A percentile compares a stretch with the other conserved stretches of the same genome.
phyloP scores from a whole-genome alignment of 2,797 vertebrate species.

The Gallirallus australis region DNA sequence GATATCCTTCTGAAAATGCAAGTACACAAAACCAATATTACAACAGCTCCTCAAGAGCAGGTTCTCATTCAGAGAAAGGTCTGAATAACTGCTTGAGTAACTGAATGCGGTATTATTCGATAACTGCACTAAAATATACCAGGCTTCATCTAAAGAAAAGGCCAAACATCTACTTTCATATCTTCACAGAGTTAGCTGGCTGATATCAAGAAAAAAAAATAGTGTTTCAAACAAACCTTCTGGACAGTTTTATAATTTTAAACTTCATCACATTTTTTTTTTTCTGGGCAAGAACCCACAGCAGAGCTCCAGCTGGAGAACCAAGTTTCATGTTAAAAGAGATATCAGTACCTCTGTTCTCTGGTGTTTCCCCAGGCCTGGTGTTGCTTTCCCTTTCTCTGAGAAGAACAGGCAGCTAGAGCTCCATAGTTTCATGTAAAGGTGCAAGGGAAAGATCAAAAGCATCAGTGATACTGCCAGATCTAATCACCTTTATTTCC shows the following conservation, averaged over 20 bases:
- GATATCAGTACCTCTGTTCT: fast-evolving
- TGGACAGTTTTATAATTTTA: not conserved
- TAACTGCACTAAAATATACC: not conserved
- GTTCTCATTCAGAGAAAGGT: not conserved
- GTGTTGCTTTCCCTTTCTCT: not conserved
- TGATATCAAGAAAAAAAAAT: not conserved
- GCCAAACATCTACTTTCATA: not conserved
- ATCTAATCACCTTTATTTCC: not conserved
- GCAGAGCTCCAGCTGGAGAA: not conserved
- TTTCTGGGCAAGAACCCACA: not conserved
- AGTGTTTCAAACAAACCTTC: not conserved
- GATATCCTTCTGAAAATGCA: not conserved
- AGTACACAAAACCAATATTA: not conserved
- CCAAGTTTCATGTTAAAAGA: no score
- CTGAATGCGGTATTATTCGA: not conserved
- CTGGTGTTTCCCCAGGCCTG: not conserved
- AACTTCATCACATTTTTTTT: not conserved
- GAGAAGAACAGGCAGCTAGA: not conserved
- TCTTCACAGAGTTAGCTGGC: not conserved
- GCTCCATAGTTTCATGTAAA: fast-evolving
- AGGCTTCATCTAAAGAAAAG: not conserved
- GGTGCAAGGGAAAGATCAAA: not conserved
- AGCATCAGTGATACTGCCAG: not conserved
- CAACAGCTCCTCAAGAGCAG: not conserved
- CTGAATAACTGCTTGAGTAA: not conserved